A percentile compares a stretch with the other conserved stretches of the same genome.
phyloP scores from a whole-genome alignment of 2,113 vertebrate species.

The Astur gentilis region DNA sequence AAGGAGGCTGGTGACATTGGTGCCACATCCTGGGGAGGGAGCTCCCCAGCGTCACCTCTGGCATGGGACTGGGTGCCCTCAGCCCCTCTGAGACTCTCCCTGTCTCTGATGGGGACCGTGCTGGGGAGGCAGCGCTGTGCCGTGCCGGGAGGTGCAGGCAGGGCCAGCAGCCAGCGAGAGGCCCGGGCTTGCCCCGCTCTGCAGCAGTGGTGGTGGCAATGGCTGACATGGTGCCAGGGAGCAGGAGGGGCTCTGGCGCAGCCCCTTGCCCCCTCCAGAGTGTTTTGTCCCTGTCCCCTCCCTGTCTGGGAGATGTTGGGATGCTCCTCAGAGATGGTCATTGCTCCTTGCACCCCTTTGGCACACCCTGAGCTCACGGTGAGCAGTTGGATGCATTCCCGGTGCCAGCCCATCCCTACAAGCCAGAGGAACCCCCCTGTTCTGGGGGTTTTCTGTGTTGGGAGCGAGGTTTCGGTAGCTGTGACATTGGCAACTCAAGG shows the following conservation, averaged over 20 bases:
- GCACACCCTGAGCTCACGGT: background rate
- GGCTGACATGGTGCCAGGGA: conserved; percentile 42
- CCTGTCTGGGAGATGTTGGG: background rate
- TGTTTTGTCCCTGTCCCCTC: background rate
- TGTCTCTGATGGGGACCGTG: fast-evolving
- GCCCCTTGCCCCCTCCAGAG: background rate
- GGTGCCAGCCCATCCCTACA: fast-evolving
- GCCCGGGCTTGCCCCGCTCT: background rate
- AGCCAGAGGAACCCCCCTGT: background rate
- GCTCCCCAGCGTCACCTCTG: fast-evolving
- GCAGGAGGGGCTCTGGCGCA: conserved; percentile 62
- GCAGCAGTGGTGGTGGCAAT: background rate
- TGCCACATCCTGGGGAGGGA: background rate
- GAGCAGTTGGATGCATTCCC: fast-evolving
- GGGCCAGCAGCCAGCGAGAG: background rate
- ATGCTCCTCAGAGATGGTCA: fast-evolving
- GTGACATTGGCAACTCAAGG: background rate
- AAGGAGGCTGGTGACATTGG: fast-evolving
- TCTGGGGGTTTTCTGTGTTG: fast-evolving
- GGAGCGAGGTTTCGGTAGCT: background rate
- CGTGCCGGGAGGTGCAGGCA: background rate
- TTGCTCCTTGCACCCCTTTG: fast-evolving
- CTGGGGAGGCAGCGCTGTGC: background rate
- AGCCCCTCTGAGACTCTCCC: background rate
- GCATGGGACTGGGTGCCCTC: fast-evolving